A percentile compares a stretch with the other conserved stretches of the same genome.
These are phyloP conservation scores for Mastomys coucha DNA, from an alignment of 2,113 vertebrate genomes.

Conservation along the genomic window DNA sequence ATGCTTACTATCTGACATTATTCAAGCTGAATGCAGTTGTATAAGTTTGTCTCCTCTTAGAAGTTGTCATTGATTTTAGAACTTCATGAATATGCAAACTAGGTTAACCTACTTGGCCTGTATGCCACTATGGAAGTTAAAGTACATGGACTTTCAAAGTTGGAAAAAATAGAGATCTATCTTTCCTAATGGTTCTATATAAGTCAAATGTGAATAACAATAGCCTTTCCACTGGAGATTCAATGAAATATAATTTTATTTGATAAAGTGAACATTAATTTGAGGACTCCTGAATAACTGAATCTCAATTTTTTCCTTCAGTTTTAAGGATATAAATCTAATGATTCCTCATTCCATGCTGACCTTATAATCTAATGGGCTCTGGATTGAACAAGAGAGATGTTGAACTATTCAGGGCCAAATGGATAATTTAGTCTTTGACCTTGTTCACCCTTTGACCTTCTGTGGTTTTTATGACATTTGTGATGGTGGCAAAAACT, in stretches of 20 bases:
- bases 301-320: constrained; percentile 73
- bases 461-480: constrained; percentile 82
- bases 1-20: constrained; percentile 22
- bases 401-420: constrained; percentile 85
- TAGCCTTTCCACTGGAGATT: constrained; percentile 56
- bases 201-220: constrained; percentile 66
- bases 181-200: constrained; percentile 66
- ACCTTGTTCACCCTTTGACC: constrained; percentile 77
- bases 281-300: constrained; percentile 69
- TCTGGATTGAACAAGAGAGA: constrained; percentile 82
- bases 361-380: constrained; percentile 87
- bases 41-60: constrained; percentile 60
- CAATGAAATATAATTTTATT: constrained; percentile 70
- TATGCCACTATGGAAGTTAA: constrained; percentile 64
- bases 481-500: constrained; percentile 80
- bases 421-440: constrained; percentile 84
- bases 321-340: constrained; percentile 81
- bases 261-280: constrained; percentile 78
- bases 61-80: constrained; percentile 61
- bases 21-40: constrained; percentile 43
- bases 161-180: constrained; percentile 48
- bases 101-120: constrained; percentile 58
- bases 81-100: constrained; percentile 78
- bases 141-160: constrained; percentile 60
- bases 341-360: constrained; percentile 80